These are phyloP conservation scores for Hipparchia semele DNA, from an alignment of 2,888 invertebrate genomes.

Conservation along the genomic window DNA sequence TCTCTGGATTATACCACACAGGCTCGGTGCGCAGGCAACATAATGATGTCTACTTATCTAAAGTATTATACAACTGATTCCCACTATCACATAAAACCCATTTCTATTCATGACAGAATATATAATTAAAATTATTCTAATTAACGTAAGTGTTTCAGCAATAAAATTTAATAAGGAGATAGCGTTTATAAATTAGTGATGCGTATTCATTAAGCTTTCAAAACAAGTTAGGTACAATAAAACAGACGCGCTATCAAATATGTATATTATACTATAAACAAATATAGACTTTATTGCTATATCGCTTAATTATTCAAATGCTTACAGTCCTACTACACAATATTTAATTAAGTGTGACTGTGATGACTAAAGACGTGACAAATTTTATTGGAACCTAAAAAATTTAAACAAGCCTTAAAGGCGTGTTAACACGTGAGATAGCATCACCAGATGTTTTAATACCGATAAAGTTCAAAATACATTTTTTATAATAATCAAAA, in stretches of 20 bases:
- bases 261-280: not conserved
- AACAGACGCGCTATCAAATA: slow-evolving; percentile 12
- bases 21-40: not conserved
- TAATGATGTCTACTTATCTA: slow-evolving; percentile 16
- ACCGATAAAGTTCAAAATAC: no score
- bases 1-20: not conserved
- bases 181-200: slow-evolving; percentile 46
- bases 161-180: slow-evolving; percentile 41
- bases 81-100: slow-evolving; percentile 20
- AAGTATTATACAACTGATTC: slow-evolving; percentile 21
- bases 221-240: slow-evolving; percentile 23
- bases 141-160: slow-evolving; percentile 48
- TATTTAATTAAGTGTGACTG: no score
- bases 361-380: no score
- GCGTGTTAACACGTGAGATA: no score
- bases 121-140: slow-evolving; percentile 41
- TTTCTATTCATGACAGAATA: slow-evolving; percentile 31
- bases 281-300: not conserved
- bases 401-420: no score
- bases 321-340: no score
- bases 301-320: no score
- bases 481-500: no score
- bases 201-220: slow-evolving; percentile 37
- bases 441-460: no score
- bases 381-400: no score